These are phyloP conservation scores for Talpa occidentalis DNA, from an alignment of 2,113 vertebrate genomes.

Conservation along the genomic window DNA sequence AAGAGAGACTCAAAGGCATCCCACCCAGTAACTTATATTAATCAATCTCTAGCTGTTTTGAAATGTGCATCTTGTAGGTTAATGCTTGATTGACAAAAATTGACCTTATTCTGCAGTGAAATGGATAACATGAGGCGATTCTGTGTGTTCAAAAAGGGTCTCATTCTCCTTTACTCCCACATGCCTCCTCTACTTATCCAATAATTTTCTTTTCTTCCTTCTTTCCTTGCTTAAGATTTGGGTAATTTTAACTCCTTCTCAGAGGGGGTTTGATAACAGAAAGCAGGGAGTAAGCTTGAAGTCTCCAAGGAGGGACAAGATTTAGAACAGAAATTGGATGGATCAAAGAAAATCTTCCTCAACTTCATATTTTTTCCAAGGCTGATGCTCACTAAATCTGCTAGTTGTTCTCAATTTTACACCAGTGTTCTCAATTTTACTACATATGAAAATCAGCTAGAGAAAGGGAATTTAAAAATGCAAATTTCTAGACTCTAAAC, in stretches of 20 bases:
- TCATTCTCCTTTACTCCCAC: not conserved
- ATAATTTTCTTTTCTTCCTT: not conserved
- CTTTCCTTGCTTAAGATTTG: not conserved
- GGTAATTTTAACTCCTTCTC: slow-evolving; percentile 4
- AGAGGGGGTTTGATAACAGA: not conserved
- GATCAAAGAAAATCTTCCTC: not conserved
- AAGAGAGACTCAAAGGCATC: not conserved
- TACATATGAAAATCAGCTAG: not conserved
- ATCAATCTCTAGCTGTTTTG: not conserved
- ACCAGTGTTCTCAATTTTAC: not conserved
- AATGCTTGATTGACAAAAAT: not conserved
- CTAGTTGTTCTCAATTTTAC: not conserved
- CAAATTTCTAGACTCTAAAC: not conserved
- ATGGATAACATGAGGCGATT: not conserved
- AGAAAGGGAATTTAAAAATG: not conserved
- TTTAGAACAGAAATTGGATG: not conserved
- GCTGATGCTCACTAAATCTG: not conserved
- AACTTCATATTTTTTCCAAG: not conserved
- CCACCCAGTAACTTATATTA: not conserved
- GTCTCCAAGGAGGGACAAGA: not conserved
- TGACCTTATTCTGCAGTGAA: not conserved
- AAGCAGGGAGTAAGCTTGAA: not conserved
- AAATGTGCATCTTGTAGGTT: not conserved
- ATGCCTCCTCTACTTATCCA: not conserved
- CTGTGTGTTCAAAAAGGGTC: not conserved